Evolutionary conservation across 2,113 vertebrate species (phyloP), one percentile per base, ranked within the genome.

Genomic region (Nothoprocta pentlandii): DNA sequence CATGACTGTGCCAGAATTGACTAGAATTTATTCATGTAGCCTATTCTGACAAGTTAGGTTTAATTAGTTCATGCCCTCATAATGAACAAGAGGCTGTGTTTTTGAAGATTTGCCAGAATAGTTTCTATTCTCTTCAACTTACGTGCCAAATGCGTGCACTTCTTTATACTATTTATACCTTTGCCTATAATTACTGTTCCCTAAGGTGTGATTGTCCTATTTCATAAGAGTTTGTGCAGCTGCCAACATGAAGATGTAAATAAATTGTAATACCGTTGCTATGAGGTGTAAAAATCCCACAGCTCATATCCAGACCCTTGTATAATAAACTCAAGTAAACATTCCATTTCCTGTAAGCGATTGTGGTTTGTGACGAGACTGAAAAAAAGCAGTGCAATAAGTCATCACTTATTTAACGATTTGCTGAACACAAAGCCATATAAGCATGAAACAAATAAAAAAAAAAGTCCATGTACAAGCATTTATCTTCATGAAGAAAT

Each of bases 201-300:
- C 98, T 88, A 96, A 98, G 97, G 98, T 98, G 97, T 97, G 97
- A 98, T 98, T 98, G 98, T 98, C 97, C 98, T 98, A 98, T 98
- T 98, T 98, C 98, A 98, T 98, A 98, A 98, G 98, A 98, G 98
- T 98, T 98, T 98, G 98, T 97, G 98, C 98, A 98, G 98, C 98
- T 98, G 98, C 98, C 98, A 98, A 98, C 98, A 98, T 97, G 98
- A 98, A 98, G 98, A 98, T 98, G 98, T 99, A 99, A 99, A 99
- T 99, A 99, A 99, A 98, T 98, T 98, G 98, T 98, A 99, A 99
- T 99, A 98, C 98, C 94, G 91, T 98, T 98, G 98, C 98, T 98
- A 98, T 98, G 98, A 98, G 98, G 97, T 98, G 98, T 98, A 98
- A 98, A 98, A 98, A 98, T 98, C 98, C 98, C 98, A 97, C 97